Conservation (phyloP, 2,797 vertebrate genomes). For the Moxostoma hubbsi region DNA sequence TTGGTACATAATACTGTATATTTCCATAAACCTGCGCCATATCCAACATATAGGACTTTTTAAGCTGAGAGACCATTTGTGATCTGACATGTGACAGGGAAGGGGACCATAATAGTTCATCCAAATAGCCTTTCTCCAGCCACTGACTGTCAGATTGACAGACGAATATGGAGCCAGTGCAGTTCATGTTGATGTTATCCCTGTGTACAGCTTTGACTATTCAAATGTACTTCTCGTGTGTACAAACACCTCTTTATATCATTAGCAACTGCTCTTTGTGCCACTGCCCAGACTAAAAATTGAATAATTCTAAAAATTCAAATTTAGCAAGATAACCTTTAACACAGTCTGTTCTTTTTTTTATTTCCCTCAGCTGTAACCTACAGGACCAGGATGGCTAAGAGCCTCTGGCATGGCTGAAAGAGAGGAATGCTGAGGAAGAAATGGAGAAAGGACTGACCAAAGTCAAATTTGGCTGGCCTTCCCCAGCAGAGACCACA, state of each 20-base stretch:
- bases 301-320: too few species aligned
- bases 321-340: too few species aligned
- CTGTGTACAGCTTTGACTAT: slow-evolving; percentile 16
- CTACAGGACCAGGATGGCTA: slow-evolving; percentile 73
- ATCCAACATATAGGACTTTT: slow-evolving; percentile 12
- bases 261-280: too few species aligned
- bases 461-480: slow-evolving; percentile 36
- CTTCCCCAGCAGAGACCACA: slow-evolving; percentile 35
- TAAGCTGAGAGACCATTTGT: slow-evolving; percentile 42
- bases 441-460: slow-evolving; percentile 33
- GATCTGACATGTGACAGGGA: not conserved
- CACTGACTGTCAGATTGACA: slow-evolving; percentile 18
- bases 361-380: slow-evolving; percentile 71
- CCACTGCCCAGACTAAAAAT: too few species aligned
- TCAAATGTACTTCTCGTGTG: not conserved
- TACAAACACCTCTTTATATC: too few species aligned
- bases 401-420: slow-evolving; percentile 46
- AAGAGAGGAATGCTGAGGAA: slow-evolving; percentile 9
- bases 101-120: not conserved
- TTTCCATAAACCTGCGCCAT: not conserved
- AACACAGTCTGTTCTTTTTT: slow-evolving; percentile 1
- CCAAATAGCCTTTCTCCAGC: slow-evolving; percentile 14
- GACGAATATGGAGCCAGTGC: slow-evolving; percentile 13
- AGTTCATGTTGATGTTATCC: not conserved
- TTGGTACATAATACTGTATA: too few species aligned